Base-by-base conservation (phyloP, 2,888 invertebrate species). In the Agrochola lychnidis region DNA sequence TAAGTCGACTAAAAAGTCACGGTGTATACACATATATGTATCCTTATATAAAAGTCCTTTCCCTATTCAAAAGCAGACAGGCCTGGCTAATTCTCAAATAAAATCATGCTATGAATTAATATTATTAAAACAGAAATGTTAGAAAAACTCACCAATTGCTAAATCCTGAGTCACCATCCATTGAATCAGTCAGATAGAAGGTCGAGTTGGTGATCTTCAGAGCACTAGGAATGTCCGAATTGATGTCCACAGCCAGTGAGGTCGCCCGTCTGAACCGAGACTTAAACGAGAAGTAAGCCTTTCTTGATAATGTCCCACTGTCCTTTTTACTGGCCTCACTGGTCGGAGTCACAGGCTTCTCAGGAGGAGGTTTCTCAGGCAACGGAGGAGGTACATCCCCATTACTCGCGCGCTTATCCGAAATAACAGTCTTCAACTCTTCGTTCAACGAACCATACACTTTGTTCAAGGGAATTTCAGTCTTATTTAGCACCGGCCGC, bases 111-210 rank as follows among this genome's bases (percentile, higher is more conserved):
- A 30, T 30, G 2, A 30, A 67, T 48, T 7, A 66, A 30, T 64
- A 64, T n/a, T 6, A n/a, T 22, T 40, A 25, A 25, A 53, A 40
- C 14, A 40, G 12, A 40, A 68, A 16, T 19, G 6, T 16, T 0
- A 10, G 40, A 48, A 2, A 25, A 62, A 86, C 93, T 94, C 90
- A 97, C 97, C 97, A 96, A 86, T 97, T 95, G 85, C 96, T 97
- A 87, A 97, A 97, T 53, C 97, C 97, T 2, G 97, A 97, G 89
- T 97, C 98, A 2, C 97, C 96, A 87, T 98, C 97, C 87, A 97
- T 97, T 0, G 97, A 97, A 84, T 98, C 97, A 69, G 98, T 98
- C 87, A 98, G 92, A 90, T 98, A 98, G 92, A 98, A 98, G 0
- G 98, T 98, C 69, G 98, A 98, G 83, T 97, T 97, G 0, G 97